A percentile compares a stretch with the other conserved stretches of the same genome.
Conservation (phyloP, 2,797 vertebrate genomes). For the Echiichthys vipera region DNA sequence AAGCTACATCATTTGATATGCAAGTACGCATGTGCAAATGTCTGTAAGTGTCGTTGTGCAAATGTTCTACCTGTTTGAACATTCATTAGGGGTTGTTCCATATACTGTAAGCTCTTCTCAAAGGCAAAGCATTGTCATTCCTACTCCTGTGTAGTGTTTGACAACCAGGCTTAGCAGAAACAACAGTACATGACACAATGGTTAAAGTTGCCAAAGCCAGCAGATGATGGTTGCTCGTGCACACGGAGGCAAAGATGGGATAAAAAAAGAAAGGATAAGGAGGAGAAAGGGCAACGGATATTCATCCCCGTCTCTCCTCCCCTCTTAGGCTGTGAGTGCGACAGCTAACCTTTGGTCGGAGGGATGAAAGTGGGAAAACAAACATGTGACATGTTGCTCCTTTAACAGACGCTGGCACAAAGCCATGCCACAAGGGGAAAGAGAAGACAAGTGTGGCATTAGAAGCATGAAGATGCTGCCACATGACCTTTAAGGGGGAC, state of each 20-base stretch:
- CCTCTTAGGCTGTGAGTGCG: conserved; percentile 13
- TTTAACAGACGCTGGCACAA: conserved; percentile 35
- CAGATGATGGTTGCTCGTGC: neutral
- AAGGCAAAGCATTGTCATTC: neutral
- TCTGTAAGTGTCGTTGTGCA: neutral
- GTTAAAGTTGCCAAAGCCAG: conserved; percentile 30
- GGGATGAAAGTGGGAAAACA: conserved; percentile 29
- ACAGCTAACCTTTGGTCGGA: conserved; percentile 54
- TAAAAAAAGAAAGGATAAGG: conserved; percentile 9
- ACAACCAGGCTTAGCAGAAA: conserved; percentile 7
- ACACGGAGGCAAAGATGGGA: neutral
- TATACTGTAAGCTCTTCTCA: neutral
- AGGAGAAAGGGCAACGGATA: conserved; percentile 32
- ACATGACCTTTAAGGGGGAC: conserved; percentile 61
- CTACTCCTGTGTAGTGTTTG: neutral
- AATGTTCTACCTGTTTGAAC: conserved; percentile 11
- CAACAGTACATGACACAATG: neutral
- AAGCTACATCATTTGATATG: conserved; percentile 24
- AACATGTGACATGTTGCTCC: conserved; percentile 47
- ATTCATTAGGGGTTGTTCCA: neutral
- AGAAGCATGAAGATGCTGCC: conserved; percentile 40
- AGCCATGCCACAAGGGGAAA: conserved; percentile 30
- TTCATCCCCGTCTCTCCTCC: neutral
- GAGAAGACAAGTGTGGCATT: conserved; percentile 55
- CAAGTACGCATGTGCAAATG: neutral